Base-by-base conservation (phyloP, 2,797 vertebrate species). In the Phrynocephalus guinanensis region DNA sequence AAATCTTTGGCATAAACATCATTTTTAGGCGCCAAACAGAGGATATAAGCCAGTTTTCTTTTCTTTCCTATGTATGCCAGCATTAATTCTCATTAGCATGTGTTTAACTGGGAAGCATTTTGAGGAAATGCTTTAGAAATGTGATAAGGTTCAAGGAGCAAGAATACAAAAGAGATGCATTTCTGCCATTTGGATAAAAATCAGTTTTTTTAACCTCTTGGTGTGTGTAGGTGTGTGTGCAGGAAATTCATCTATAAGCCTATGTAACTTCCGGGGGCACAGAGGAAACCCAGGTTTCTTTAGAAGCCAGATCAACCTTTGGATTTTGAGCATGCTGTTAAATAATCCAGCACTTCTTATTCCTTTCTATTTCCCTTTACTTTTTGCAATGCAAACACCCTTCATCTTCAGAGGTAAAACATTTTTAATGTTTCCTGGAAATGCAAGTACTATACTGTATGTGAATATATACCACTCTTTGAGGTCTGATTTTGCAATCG, bases 61-160 rank as follows among this genome's bases (percentile, higher is more conserved):
- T 88, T 84, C 78, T 76, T 86, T 22, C 5, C 0, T 16, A 0
- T 73, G 82, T 82, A 26, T 48, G 38, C 68, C 28, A 77, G 30
- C 4, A 5, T 75, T 70, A 91, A 5, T 83, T 90, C 0, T 0
- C 88, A 91, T 44, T 73, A 80, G 30, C 8, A 88, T 38, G 2
- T 85, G n/a, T 89, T 89, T 13, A 38, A 22, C 67, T n/a, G 38
- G 30, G 77, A 1, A 71, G 1, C 0, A 60, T 38, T 56, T 84
- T n/a, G 60, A 75, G 63, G n/a, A 79, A 91, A 80, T 28, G 28
- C 0, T 20, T 0, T 30, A 70, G 22, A 22, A 24, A 15, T 33
- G 33, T 81, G 90, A 13, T 86, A 92, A 9, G 82, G 72, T 90
- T 67, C 79, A 85, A 33, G 8, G n/a, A 90, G 50, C 16, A 75